phyloP scores from a whole-genome alignment of 2,797 vertebrate species.

The Lepus townsendii region DNA sequence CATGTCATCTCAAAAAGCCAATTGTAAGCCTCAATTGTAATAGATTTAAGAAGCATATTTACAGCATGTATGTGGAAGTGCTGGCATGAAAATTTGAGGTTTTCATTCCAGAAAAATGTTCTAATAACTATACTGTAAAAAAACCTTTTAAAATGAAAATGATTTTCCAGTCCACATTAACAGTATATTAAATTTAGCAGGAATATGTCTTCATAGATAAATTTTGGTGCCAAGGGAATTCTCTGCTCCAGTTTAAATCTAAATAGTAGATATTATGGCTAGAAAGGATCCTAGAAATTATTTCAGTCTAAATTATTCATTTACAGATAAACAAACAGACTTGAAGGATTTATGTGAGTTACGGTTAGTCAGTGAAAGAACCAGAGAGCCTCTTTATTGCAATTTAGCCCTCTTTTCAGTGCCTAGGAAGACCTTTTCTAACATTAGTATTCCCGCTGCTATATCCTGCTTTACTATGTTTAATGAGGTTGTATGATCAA shows the following conservation, averaged over 20 bases:
- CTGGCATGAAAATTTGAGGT: not conserved
- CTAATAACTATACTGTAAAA: not conserved
- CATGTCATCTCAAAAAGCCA: not conserved
- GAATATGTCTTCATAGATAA: not conserved
- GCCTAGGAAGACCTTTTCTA: not conserved
- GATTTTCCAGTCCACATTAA: not conserved
- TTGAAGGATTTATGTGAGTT: not conserved
- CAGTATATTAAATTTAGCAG: not conserved
- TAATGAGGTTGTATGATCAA: constrained; percentile 58
- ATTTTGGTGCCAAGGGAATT: not conserved
- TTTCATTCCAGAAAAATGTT: not conserved
- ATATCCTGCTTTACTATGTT: constrained; percentile 41
- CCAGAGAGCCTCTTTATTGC: not conserved
- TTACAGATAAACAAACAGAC: not conserved
- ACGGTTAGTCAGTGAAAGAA: not conserved
- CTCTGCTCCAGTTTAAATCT: not conserved
- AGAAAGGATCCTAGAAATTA: not conserved
- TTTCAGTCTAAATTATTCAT: constrained; percentile 3
- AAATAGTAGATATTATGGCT: not conserved
- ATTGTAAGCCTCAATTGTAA: not conserved
- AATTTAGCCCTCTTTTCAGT: not conserved
- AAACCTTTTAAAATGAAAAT: not conserved
- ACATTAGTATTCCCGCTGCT: not conserved
- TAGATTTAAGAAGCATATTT: not conserved
- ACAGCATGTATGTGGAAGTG: not conserved